Evolutionary conservation across 2,888 invertebrate species (phyloP).

Genomic region (Morpho deidamia): DNA sequence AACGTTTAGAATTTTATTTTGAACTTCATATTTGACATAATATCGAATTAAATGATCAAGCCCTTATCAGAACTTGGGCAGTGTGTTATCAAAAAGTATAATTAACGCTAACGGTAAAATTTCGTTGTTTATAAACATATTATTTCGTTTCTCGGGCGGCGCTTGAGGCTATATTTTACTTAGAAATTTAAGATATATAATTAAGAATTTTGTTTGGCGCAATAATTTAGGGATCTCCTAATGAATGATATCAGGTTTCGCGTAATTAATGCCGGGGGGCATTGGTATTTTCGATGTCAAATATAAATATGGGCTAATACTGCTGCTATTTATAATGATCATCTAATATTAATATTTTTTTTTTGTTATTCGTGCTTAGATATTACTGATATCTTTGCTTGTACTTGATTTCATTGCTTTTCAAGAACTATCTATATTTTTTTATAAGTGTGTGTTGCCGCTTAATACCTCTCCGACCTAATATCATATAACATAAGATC

Average conservation of each 20-base stretch:
- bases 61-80: constrained; percentile 32
- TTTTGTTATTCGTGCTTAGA: too few species aligned
- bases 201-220: constrained; percentile 74
- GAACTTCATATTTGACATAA: constrained; percentile 16
- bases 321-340: neutral
- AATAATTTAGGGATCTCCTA: constrained; percentile 74
- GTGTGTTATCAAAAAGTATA: constrained; percentile 52
- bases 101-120: constrained; percentile 67
- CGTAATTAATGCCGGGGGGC: constrained; percentile 70
- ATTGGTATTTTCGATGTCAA: constrained; percentile 62
- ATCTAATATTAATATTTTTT: neutral
- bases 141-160: constrained; percentile 66
- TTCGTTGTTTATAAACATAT: constrained; percentile 74
- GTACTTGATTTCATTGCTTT: too few species aligned
- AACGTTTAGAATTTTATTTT: neutral
- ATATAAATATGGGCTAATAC: constrained; percentile 26
- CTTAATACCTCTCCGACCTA: too few species aligned
- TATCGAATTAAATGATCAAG: constrained; percentile 35
- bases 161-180: constrained; percentile 72
- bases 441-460: too few species aligned
- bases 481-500: too few species aligned
- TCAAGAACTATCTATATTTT: too few species aligned
- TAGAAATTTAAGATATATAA: constrained; percentile 78
- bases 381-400: too few species aligned
- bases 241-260: constrained; percentile 75